A percentile compares a stretch with the other conserved stretches of the same genome.
Conservation (phyloP, 2,113 vertebrate genomes). For the Glareola pratincola region DNA sequence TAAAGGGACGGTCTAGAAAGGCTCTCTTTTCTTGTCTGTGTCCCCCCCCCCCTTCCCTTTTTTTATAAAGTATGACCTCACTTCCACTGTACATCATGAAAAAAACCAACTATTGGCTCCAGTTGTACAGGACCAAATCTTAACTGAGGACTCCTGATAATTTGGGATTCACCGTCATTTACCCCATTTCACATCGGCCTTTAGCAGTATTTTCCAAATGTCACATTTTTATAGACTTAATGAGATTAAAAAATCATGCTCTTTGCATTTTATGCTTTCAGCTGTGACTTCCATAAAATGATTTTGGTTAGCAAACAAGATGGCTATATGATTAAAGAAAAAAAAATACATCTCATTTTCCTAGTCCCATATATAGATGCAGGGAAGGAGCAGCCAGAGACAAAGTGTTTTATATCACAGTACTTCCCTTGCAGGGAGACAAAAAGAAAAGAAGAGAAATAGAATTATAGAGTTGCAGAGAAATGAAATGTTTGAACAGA, state of each 20-base stretch:
- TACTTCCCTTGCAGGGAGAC: neutral
- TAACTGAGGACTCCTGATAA: neutral
- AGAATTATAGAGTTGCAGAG: slow-evolving; percentile 54
- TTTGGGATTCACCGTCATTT: neutral
- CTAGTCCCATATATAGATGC: neutral
- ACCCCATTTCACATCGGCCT: neutral
- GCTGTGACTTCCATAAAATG: slow-evolving; percentile 18
- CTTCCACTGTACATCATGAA: neutral
- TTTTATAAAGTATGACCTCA: neutral
- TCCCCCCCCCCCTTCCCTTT: rapidly evolving
- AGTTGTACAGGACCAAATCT: neutral
- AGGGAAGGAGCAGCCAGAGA: neutral
- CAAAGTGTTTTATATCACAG: neutral
- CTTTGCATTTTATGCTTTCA: neutral
- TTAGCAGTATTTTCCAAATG: neutral
- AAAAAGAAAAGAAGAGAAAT: neutral
- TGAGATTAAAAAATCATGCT: neutral
- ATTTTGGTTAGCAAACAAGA: slow-evolving; percentile 52
- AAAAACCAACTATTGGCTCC: neutral
- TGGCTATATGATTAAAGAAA: slow-evolving; percentile 30
- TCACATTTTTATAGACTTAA: neutral
- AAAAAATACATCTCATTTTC: slow-evolving; percentile 22
- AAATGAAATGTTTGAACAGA: slow-evolving; percentile 75
- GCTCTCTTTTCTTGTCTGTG: neutral
- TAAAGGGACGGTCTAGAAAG: neutral